These are phyloP conservation scores for Tenebrio molitor DNA, from an alignment of 1,140 invertebrate species.

Conservation along the genomic window DNA sequence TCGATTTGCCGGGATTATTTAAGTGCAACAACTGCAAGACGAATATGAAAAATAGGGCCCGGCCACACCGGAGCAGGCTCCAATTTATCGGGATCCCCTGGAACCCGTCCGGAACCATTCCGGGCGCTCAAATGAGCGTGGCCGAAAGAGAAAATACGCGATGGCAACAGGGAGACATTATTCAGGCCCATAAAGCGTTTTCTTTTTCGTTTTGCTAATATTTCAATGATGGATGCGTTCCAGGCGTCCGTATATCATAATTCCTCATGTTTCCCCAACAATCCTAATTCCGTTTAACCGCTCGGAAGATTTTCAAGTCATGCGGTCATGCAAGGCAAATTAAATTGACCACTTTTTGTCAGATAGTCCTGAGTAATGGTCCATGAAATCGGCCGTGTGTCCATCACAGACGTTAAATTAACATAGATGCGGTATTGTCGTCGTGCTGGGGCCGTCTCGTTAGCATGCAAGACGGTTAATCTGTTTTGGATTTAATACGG, in stretches of 20 bases:
- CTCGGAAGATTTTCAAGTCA: constrained; percentile 46
- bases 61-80: no score
- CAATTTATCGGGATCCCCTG: no score
- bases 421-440: constrained; percentile 40
- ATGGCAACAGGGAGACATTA: constrained; percentile 38
- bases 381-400: constrained; percentile 46
- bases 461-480: constrained; percentile 40
- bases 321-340: constrained; percentile 46
- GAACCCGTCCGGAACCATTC: no score
- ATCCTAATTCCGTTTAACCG: constrained; percentile 43
- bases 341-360: constrained; percentile 50
- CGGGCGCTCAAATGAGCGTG: no score
- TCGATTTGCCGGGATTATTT: no score
- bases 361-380: constrained; percentile 47
- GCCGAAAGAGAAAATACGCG: constrained; percentile 8
- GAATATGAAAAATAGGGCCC: no score
- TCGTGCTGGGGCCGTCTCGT: constrained; percentile 8
- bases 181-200: constrained; percentile 19
- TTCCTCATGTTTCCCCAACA: constrained; percentile 38
- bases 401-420: constrained; percentile 44
- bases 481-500: constrained; percentile 30
- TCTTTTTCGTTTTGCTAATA: constrained; percentile 37
- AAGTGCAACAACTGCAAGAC: no score
- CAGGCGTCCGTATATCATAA: constrained; percentile 30
- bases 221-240: constrained; percentile 34